These are phyloP conservation scores for Solea solea DNA, from an alignment of 2,113 vertebrate species.

Conservation along the genomic window DNA sequence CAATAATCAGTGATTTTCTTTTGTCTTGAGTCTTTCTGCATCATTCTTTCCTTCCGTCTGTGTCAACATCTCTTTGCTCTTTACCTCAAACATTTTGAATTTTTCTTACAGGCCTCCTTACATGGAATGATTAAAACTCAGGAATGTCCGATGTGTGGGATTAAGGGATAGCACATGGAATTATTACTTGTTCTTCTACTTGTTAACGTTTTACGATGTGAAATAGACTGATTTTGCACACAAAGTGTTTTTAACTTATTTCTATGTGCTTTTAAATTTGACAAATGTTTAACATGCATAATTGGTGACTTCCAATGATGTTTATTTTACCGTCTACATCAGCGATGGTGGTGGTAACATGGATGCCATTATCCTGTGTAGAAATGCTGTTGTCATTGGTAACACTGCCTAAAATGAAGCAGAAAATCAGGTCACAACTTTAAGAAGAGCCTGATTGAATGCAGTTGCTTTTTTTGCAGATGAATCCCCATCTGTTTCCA, in stretches of 20 bases:
- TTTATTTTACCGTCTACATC: slow-evolving; percentile 34
- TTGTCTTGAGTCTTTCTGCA: not conserved
- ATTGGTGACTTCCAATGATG: slow-evolving; percentile 43
- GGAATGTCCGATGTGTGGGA: slow-evolving; percentile 63
- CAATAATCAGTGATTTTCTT: not conserved
- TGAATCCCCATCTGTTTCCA: slow-evolving; percentile 20
- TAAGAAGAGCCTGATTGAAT: slow-evolving; percentile 42
- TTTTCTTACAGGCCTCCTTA: slow-evolving; percentile 25
- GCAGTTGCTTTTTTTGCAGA: slow-evolving; percentile 24
- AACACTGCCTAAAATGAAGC: slow-evolving; percentile 75
- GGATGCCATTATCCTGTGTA: slow-evolving; percentile 17
- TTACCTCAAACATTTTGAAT: slow-evolving; percentile 4
- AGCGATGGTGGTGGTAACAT: slow-evolving; percentile 36
- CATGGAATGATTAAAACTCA: slow-evolving; percentile 67
- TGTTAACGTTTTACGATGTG: slow-evolving; percentile 32
- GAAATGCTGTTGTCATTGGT: slow-evolving; percentile 53
- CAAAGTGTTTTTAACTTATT: slow-evolving; percentile 35
- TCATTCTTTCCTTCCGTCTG: slow-evolving; percentile 2
- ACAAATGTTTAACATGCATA: not conserved
- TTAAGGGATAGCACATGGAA: slow-evolving; percentile 32
- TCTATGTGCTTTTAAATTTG: slow-evolving; percentile 37
- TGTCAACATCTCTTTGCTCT: slow-evolving; percentile 5
- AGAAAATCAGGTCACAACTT: slow-evolving; percentile 38
- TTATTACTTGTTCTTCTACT: slow-evolving; percentile 11
- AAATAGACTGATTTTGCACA: slow-evolving; percentile 33